Evolutionary conservation across 2,797 vertebrate genomes (phyloP).

Genomic region (Telmatherina bonti): DNA sequence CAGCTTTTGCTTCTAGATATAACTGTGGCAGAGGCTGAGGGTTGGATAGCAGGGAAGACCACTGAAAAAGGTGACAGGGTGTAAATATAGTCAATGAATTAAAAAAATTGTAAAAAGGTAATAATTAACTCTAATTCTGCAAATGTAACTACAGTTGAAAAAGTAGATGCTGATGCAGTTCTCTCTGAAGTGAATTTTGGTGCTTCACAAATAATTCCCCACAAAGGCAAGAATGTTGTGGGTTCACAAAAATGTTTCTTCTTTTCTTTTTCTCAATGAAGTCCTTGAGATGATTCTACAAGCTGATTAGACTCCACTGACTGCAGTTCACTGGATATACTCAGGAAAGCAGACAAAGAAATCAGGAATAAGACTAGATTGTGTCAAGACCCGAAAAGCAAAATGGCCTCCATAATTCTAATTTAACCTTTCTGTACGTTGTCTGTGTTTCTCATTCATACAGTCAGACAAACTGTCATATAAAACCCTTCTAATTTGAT

Average conservation of each 20-base stretch:
- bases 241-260: too few relatives aligned
- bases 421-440: too few relatives aligned
- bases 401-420: too few relatives aligned
- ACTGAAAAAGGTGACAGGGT: too few relatives aligned
- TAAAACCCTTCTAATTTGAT: too few relatives aligned
- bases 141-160: not conserved
- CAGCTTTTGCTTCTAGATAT: conserved; percentile 24
- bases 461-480: too few relatives aligned
- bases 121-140: not conserved
- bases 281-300: not conserved
- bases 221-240: too few relatives aligned
- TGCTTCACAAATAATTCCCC: not conserved
- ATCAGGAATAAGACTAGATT: too few relatives aligned
- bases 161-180: not conserved
- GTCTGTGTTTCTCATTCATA: too few relatives aligned
- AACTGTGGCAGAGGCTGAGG: conserved; percentile 12
- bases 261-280: too few relatives aligned
- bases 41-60: conserved; percentile 9
- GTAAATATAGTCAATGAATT: not conserved
- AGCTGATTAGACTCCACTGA: not conserved
- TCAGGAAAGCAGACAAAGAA: not conserved
- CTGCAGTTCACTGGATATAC: not conserved
- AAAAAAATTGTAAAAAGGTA: not conserved
- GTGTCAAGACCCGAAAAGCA: not conserved
- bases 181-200: too few relatives aligned